Percentiles rank a stretch among this genome's conserved stretches.
Evolutionary conservation across 2,113 vertebrate species (phyloP).

Genomic region (Dipodomys stephensi): DNA sequence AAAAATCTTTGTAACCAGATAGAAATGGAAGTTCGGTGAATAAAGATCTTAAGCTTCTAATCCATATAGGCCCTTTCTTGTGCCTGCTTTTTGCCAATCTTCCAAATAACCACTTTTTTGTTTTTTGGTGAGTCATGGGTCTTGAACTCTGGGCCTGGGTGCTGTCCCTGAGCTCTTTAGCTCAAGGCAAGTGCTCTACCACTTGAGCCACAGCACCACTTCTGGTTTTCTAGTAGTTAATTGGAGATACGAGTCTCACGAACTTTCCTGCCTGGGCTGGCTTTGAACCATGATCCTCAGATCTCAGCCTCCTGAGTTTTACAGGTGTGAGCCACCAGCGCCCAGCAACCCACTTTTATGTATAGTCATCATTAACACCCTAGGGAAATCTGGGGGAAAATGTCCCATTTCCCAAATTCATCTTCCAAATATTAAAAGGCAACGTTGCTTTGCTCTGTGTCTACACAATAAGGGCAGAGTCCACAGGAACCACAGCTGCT

Average conservation of each 20-base stretch:
- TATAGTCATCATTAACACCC: neutral
- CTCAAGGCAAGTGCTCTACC: too few relatives aligned
- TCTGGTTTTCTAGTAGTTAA: too few relatives aligned
- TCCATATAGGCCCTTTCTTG: neutral
- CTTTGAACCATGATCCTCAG: too few relatives aligned
- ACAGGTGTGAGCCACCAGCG: too few relatives aligned
- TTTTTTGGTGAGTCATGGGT: too few relatives aligned
- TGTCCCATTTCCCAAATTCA: neutral
- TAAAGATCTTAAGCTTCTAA: neutral
- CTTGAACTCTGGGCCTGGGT: too few relatives aligned
- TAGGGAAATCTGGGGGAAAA: too few relatives aligned
- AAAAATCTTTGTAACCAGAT: neutral
- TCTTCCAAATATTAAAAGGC: conserved; percentile 41
- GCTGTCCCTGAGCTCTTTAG: too few relatives aligned
- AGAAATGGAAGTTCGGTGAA: conserved; percentile 25
- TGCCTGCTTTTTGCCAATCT: neutral
- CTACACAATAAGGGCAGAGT: neutral
- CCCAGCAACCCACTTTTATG: neutral
- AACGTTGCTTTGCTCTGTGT: neutral
- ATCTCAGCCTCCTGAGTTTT: too few relatives aligned
- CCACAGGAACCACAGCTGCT: conserved; percentile 23
- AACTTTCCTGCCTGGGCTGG: too few relatives aligned
- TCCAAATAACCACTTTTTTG: neutral
- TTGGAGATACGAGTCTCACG: too few relatives aligned
- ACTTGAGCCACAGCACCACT: too few relatives aligned